phyloP scores from a whole-genome alignment of 2,888 invertebrate species.

The Dynastes hyllus region DNA sequence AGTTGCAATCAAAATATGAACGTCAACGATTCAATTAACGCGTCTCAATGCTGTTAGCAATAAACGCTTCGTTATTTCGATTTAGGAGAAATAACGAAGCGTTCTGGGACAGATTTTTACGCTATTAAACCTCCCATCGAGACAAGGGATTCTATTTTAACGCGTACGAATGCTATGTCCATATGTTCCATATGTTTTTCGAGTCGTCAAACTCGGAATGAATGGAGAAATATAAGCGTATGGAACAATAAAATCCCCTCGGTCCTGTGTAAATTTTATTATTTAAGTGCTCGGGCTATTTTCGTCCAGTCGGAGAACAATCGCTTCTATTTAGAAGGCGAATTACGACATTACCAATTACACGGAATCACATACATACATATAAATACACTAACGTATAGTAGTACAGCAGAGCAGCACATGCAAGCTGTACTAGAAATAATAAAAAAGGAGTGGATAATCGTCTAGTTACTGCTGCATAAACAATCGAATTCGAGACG shows the following conservation, averaged over 20 bases:
- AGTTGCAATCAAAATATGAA: too few relatives aligned
- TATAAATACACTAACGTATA: too few relatives aligned
- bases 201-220: constrained; percentile 12
- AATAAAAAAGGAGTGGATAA: constrained; percentile 2
- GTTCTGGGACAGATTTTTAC: too few relatives aligned
- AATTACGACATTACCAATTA: constrained; percentile 32
- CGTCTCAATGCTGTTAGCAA: too few relatives aligned
- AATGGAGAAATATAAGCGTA: constrained; percentile 16
- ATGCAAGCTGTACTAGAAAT: neutral
- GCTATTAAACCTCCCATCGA: too few relatives aligned
- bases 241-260: constrained; percentile 16
- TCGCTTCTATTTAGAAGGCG: constrained; percentile 30
- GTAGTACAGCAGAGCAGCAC: neutral
- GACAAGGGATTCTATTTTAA: constrained; percentile 9
- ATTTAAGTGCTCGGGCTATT: constrained; percentile 17
- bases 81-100: too few relatives aligned
- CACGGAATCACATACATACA: constrained; percentile 4
- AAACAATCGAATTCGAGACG: constrained; percentile 17
- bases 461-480: constrained; percentile 13
- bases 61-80: too few relatives aligned
- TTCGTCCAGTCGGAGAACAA: constrained; percentile 25
- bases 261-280: constrained; percentile 5
- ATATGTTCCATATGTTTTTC: neutral
- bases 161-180: neutral
- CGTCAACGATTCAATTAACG: too few relatives aligned